Evolutionary conservation across 2,113 vertebrate genomes (phyloP).

Genomic region (Ardeotis arabs): DNA sequence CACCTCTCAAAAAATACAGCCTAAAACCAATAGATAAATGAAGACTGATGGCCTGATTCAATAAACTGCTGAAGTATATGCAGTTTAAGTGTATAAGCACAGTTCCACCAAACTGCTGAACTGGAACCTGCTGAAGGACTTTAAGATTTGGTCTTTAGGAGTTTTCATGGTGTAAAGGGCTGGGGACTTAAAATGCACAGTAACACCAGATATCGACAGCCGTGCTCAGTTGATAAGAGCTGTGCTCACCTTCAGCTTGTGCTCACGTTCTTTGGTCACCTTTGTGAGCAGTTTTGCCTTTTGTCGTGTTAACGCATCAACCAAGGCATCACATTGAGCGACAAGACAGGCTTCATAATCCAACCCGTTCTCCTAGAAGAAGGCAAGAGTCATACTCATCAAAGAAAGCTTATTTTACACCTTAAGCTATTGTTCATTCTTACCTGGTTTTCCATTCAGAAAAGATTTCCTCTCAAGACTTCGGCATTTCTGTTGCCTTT

Average conservation of each 20-base stretch:
- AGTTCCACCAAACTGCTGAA: background rate
- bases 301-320: constrained; percentile 92
- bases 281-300: constrained; percentile 98
- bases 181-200: background rate
- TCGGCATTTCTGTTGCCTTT: background rate
- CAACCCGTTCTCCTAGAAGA: constrained; percentile 89
- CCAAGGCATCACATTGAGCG: constrained; percentile 97
- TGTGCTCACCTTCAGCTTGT: constrained; percentile 90
- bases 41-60: background rate
- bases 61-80: background rate
- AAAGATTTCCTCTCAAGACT: background rate
- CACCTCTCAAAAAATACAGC: background rate
- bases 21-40: background rate
- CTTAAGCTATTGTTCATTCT: background rate
- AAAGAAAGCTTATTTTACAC: background rate
- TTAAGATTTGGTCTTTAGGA: background rate
- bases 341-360: constrained; percentile 97
- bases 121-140: background rate
- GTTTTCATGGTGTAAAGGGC: background rate
- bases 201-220: background rate
- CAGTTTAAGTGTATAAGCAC: background rate
- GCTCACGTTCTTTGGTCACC: constrained; percentile 96
- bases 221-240: background rate
- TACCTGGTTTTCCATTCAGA: background rate
- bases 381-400: background rate